Evolutionary conservation across 2,113 vertebrate genomes (phyloP), one percentile per base, ranked within the genome.

Genomic region (Neotoma lepida): DNA sequence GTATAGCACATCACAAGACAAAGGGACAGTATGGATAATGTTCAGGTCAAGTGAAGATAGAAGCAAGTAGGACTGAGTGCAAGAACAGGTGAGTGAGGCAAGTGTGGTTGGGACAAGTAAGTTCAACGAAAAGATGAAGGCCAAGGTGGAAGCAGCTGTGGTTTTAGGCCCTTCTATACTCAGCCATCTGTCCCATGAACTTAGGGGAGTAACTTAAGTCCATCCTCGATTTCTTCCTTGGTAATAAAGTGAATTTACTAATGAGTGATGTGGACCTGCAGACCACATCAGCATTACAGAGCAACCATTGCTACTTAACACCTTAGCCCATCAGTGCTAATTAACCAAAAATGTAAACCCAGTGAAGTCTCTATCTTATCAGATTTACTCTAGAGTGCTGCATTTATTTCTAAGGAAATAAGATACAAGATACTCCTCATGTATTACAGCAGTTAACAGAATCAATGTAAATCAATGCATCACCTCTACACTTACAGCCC

Each of bases 161-260:
- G 22, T 41, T 44, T 4, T 20, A 4, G 9, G 41, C 10, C 0
- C 46, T 13, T 0, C 17, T 49, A 44, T 0, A 6, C 4, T 9
- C 14, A 18, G 6, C 4, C 2, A 4, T 8, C 2, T 2, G 6
- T 0, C 12, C 6, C 3, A 9, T 10, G 88, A 41, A 41, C 35
- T 0, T 2, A n/a, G 33, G 24, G 30, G 10, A 9, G 30, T 1
- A 9, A 30, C 5, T 10, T 8, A 24, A 13, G 9, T 18, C 9
- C 17, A 13, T 44, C 58, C 41, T 49, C 6, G 2, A 4, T 17
- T 24, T 77, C 89, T 18, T 78, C 18, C 18, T 14, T 22, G 58
- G 18, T 49, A 91, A 61, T 51, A 82, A 68, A 14, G 51, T 18
- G 3, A 35, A 77, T 54, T 64, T 7, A 13, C 0, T 13, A n/a